Evolutionary conservation across 2,888 invertebrate genomes (phyloP).

Genomic region (Nemurella pictetii): DNA sequence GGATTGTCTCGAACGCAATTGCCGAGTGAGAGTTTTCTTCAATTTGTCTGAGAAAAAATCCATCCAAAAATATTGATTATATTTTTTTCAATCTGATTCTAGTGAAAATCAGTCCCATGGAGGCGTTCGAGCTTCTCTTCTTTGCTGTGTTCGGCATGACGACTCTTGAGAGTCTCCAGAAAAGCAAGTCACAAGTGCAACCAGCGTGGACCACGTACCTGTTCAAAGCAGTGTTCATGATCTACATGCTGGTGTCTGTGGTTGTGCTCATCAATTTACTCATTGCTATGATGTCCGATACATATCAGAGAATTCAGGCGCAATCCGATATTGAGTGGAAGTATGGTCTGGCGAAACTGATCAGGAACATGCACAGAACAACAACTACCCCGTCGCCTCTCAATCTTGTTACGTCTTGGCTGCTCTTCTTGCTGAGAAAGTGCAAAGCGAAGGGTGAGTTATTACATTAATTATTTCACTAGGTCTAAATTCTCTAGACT

Average conservation of each 20-base stretch:
- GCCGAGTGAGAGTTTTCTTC: not conserved
- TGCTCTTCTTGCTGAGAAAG: slow-evolving; percentile 79
- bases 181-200: slow-evolving; percentile 53
- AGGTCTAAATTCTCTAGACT: too few relatives aligned
- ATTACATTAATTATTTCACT: too few relatives aligned
- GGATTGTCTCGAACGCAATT: not conserved
- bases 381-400: slow-evolving; percentile 97
- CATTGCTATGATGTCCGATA: slow-evolving; percentile 99
- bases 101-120: slow-evolving; percentile 88
- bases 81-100: slow-evolving; percentile 54
- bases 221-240: slow-evolving; percentile 84
- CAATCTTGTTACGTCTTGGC: slow-evolving; percentile 94
- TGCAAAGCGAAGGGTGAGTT: slow-evolving; percentile 63
- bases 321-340: slow-evolving; percentile 99
- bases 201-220: slow-evolving; percentile 83
- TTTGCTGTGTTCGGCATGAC: slow-evolving; percentile 97
- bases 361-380: slow-evolving; percentile 97
- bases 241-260: slow-evolving; percentile 97
- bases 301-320: slow-evolving; percentile 98
- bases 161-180: slow-evolving; percentile 80
- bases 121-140: slow-evolving; percentile 96
- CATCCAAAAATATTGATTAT: not conserved
- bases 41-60: not conserved
- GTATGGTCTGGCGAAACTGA: slow-evolving; percentile 96
- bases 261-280: slow-evolving; percentile 98